phyloP scores from a whole-genome alignment of 2,797 vertebrate species.

The Tenualosa ilisha region DNA sequence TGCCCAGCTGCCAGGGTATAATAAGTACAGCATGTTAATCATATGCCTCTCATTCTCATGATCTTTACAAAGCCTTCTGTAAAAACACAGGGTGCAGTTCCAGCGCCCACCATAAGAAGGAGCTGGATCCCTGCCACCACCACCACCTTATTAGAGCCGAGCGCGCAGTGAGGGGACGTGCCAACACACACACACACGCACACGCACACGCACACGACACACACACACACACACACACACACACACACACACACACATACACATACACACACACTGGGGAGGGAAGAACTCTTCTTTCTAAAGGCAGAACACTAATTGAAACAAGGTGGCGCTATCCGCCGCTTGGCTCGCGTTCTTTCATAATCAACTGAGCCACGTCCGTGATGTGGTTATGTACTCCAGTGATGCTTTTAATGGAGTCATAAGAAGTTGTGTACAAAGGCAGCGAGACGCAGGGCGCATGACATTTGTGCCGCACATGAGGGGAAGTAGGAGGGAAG shows the following conservation, averaged over 20 bases:
- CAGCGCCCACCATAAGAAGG: constrained; percentile 71
- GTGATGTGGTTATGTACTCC: constrained; percentile 71
- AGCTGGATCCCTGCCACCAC: constrained; percentile 69
- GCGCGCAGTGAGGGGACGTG: constrained; percentile 47
- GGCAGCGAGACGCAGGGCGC: constrained; percentile 49
- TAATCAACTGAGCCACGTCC: constrained; percentile 72
- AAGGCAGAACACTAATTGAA: constrained; percentile 66
- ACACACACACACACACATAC: too few species aligned
- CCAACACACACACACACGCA: constrained; percentile 23
- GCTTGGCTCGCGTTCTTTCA: constrained; percentile 60
- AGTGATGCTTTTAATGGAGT: constrained; percentile 75
- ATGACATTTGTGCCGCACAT: constrained; percentile 73
- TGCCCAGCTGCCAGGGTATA: constrained; percentile 67
- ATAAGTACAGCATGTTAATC: constrained; percentile 55
- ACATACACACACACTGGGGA: constrained; percentile 47
- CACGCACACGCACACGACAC: constrained; percentile 29
- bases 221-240: constrained; percentile 34
- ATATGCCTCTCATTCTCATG: constrained; percentile 71
- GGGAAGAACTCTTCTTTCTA: constrained; percentile 56
- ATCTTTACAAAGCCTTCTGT: constrained; percentile 71
- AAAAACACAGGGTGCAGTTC: constrained; percentile 72
- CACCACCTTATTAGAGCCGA: constrained; percentile 72
- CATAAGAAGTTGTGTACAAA: constrained; percentile 62
- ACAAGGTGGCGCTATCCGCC: constrained; percentile 63
- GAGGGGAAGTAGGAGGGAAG: constrained; percentile 45